Conservation (phyloP, 37 sponge, comb jelly and placozoan species). For the Beroe ovata region DNA sequence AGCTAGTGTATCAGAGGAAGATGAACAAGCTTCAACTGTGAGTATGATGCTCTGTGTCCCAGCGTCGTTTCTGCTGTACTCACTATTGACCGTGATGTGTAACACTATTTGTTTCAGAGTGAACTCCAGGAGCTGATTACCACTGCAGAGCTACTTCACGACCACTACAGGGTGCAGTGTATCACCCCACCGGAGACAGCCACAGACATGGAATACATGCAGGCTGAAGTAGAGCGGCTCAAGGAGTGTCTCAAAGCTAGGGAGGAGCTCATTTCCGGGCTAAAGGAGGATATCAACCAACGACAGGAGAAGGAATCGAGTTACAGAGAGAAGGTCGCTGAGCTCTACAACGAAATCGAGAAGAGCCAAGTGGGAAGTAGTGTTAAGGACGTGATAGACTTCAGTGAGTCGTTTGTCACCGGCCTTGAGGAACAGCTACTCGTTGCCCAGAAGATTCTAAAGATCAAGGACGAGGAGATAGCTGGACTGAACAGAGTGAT, state of each 20-base stretch:
- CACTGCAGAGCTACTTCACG: slow-evolving; percentile 62
- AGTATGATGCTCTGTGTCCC: too few relatives aligned
- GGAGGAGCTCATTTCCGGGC: slow-evolving; percentile 59
- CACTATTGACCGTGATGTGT: too few relatives aligned
- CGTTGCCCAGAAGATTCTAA: slow-evolving; percentile 38
- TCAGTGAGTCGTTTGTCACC: slow-evolving; percentile 46
- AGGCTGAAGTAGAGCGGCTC: slow-evolving; percentile 38
- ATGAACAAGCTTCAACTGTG: neutral
- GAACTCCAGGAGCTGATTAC: slow-evolving; percentile 61
- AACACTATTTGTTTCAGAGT: neutral
- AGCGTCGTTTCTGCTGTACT: too few relatives aligned
- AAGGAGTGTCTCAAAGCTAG: slow-evolving; percentile 50
- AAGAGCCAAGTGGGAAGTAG: slow-evolving; percentile 21
- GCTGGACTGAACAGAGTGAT: slow-evolving; percentile 14
- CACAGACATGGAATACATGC: neutral
- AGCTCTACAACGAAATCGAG: slow-evolving; percentile 52
- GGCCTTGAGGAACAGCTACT: slow-evolving; percentile 47
- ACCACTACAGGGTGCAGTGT: slow-evolving; percentile 3
- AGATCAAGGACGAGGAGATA: slow-evolving; percentile 51
- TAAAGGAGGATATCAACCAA: slow-evolving; percentile 23
- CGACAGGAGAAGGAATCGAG: slow-evolving; percentile 55
- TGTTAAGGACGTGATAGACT: slow-evolving; percentile 58
- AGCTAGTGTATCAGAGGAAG: slow-evolving; percentile 34
- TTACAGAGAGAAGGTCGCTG: slow-evolving; percentile 57
- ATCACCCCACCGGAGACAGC: slow-evolving; percentile 43